phyloP scores from a whole-genome alignment of 1,140 invertebrate species.

The Delia radicum region DNA sequence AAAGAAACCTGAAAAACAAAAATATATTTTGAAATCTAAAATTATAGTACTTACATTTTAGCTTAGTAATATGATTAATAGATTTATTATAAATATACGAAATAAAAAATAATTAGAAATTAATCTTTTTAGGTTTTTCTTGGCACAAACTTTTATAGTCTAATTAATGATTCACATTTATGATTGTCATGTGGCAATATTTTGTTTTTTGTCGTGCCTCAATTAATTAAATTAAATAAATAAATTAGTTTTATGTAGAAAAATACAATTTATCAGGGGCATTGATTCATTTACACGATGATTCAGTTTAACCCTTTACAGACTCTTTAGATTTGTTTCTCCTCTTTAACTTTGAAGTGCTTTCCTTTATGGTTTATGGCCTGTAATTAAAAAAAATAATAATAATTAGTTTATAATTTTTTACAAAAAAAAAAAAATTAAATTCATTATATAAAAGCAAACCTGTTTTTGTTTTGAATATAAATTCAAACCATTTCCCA shows the following conservation, averaged over 20 bases:
- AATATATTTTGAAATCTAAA: neutral
- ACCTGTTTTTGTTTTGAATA: too few species aligned
- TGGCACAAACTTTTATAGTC: slow-evolving; percentile 8
- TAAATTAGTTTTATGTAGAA: neutral
- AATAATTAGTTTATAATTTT: too few species aligned
- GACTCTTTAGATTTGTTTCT: too few species aligned
- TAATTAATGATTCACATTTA: slow-evolving; percentile 9
- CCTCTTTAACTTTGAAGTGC: too few species aligned
- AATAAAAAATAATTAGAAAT: neutral
- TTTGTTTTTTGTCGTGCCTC: neutral
- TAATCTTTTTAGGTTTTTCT: neutral
- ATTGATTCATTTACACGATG: too few species aligned
- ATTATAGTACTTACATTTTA: neutral
- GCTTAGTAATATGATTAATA: neutral
- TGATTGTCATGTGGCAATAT: slow-evolving; percentile 20
- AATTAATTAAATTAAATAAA: neutral
- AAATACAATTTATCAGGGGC: neutral
- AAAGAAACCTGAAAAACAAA: too few species aligned
- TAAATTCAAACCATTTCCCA: too few species aligned
- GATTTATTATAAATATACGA: neutral
- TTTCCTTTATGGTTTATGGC: too few species aligned
- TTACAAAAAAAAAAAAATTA: too few species aligned
- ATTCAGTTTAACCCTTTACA: too few species aligned
- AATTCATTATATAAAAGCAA: too few species aligned
- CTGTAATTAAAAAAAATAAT: too few species aligned